phyloP scores from a whole-genome alignment of 2,113 vertebrate genomes.

The Pygoscelis antarcticus region DNA sequence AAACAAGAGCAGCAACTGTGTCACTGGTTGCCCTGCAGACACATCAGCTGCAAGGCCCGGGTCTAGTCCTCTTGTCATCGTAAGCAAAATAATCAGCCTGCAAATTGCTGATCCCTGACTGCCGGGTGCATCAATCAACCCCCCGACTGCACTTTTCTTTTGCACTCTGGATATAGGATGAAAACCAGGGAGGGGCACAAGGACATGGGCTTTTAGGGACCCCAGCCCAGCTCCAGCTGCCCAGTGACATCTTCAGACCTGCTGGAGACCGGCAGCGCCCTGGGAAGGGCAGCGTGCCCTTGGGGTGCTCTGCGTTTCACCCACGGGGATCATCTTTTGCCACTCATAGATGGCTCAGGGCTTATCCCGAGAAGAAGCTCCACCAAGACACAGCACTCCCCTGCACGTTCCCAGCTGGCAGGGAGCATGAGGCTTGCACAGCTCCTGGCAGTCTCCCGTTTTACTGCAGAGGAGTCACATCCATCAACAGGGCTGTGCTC shows the following conservation, averaged over 20 bases:
- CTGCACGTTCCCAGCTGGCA: neutral
- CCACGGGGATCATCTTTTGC: neutral
- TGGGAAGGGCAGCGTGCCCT: neutral
- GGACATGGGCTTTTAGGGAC: neutral
- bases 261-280: neutral
- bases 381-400: neutral
- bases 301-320: fast-evolving
- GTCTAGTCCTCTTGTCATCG: neutral
- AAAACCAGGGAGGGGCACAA: neutral
- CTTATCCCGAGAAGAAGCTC: neutral
- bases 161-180: neutral
- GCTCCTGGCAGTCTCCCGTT: neutral
- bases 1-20: neutral
- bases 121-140: neutral
- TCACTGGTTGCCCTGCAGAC: neutral
- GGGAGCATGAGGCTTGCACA: neutral
- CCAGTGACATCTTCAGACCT: neutral
- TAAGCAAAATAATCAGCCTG: neutral
- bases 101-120: neutral
- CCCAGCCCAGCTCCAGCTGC: neutral
- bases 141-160: neutral
- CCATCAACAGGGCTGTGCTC: neutral
- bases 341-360: neutral
- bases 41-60: neutral
- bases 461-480: neutral